Evolutionary conservation across 2,113 vertebrate genomes (phyloP).

Genomic region (Pavo muticus): DNA sequence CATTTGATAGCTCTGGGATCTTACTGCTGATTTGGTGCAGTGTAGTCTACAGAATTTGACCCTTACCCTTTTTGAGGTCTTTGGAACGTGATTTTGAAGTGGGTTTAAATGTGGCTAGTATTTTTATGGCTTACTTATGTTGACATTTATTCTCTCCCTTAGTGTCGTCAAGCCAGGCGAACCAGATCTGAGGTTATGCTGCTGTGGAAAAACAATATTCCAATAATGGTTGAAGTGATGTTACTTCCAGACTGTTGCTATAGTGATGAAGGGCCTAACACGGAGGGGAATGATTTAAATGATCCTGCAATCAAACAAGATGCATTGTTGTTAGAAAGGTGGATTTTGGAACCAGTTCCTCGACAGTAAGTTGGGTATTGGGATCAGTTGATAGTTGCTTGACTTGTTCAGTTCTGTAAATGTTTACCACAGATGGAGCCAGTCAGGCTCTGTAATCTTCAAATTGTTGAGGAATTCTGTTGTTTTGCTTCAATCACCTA

Average conservation of each 20-base stretch:
- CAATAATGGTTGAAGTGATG: conserved; percentile 99
- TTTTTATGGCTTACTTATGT: neutral
- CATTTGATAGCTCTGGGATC: neutral
- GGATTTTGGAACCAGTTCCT: conserved; percentile 95
- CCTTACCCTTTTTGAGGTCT: neutral
- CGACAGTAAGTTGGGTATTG: conserved; percentile 87
- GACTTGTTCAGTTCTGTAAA: neutral
- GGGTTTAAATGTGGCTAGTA: neutral
- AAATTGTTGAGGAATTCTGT: neutral
- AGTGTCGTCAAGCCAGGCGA: conserved; percentile 95
- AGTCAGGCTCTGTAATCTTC: neutral
- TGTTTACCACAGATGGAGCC: neutral
- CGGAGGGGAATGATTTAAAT: conserved; percentile 89
- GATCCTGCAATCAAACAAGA: conserved; percentile 98
- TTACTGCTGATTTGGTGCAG: neutral
- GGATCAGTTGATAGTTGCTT: neutral
- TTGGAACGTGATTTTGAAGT: neutral
- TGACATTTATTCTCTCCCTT: neutral
- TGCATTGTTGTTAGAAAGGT: conserved; percentile 93
- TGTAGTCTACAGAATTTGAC: neutral
- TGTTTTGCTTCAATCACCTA: neutral
- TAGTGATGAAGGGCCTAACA: conserved; percentile 91
- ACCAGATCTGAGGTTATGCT: conserved; percentile 93
- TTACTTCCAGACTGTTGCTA: conserved; percentile 98
- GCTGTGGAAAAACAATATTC: conserved; percentile 95